Evolutionary conservation across 1,140 invertebrate genomes (phyloP).

Genomic region (Akabosia matsudoensis): DNA sequence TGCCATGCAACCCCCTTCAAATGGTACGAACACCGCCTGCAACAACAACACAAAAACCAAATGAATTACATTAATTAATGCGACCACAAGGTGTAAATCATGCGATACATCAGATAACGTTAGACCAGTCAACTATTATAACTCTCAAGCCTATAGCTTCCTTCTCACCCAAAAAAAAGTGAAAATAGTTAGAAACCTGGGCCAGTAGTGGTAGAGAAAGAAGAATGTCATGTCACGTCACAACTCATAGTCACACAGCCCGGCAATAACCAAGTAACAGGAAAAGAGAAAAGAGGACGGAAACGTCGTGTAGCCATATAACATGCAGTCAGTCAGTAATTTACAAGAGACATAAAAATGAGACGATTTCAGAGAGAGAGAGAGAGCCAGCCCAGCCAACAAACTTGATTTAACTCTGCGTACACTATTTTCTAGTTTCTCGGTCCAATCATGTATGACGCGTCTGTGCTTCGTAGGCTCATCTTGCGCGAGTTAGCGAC

Average conservation of each 20-base stretch:
- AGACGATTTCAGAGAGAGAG: neutral
- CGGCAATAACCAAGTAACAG: neutral
- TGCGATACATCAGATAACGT: neutral
- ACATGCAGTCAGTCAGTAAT: neutral
- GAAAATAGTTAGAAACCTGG: neutral
- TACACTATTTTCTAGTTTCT: too few relatives aligned
- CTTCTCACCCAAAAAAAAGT: neutral
- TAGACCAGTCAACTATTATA: too few relatives aligned
- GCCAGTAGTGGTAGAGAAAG: neutral
- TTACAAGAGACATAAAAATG: neutral
- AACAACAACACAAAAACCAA: neutral
- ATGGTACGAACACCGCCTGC: slow-evolving; percentile 10
- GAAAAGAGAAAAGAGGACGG: neutral
- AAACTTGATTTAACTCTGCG: neutral
- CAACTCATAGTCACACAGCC: neutral
- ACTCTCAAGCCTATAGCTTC: too few relatives aligned
- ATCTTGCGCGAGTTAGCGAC: too few relatives aligned
- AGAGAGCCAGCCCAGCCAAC: neutral
- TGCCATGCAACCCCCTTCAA: slow-evolving; percentile 32
- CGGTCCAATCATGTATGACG: neutral
- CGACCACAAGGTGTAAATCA: neutral
- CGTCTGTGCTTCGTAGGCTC: too few relatives aligned
- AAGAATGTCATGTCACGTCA: neutral
- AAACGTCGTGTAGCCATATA: neutral
- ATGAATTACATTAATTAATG: slow-evolving; percentile 21